Conservation (phyloP, 2,888 invertebrate species). For the Urechis unicinctus region DNA sequence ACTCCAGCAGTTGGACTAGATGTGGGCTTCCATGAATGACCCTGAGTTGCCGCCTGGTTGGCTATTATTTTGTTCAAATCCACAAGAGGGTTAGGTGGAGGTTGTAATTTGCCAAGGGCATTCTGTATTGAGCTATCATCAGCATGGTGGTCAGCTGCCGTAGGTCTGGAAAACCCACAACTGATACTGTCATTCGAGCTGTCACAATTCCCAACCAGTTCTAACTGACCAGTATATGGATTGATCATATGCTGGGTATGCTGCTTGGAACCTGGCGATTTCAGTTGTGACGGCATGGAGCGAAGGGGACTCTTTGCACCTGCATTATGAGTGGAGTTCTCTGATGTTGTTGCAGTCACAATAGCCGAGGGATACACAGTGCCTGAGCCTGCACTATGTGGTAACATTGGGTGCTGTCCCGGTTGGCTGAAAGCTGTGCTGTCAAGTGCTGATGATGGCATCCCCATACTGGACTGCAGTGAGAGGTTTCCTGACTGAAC, state of each 20-base stretch:
- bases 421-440: not conserved
- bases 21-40: no score
- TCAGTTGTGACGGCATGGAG: not conserved
- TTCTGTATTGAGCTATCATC: not conserved
- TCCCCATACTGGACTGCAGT: not conserved
- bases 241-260: conserved; percentile 15
- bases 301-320: not conserved
- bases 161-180: no score
- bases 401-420: not conserved
- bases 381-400: no score
- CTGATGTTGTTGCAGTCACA: not conserved
- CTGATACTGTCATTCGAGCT: conserved; percentile 4
- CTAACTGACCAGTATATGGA: conserved; percentile 19
- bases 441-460: not conserved
- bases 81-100: conserved; percentile 14
- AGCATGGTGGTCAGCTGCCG: no score
- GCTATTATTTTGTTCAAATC: conserved; percentile 8
- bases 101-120: conserved; percentile 7
- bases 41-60: no score
- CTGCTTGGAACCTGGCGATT: not conserved
- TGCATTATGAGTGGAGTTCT: not conserved
- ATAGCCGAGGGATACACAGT: not conserved
- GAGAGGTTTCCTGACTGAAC: not conserved
- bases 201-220: conserved; percentile 14
- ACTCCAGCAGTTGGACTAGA: no score